Percentiles rank a stretch among this genome's conserved stretches.
Evolutionary conservation across 2,113 vertebrate genomes (phyloP).

Genomic region (Megatriorchis doriae): DNA sequence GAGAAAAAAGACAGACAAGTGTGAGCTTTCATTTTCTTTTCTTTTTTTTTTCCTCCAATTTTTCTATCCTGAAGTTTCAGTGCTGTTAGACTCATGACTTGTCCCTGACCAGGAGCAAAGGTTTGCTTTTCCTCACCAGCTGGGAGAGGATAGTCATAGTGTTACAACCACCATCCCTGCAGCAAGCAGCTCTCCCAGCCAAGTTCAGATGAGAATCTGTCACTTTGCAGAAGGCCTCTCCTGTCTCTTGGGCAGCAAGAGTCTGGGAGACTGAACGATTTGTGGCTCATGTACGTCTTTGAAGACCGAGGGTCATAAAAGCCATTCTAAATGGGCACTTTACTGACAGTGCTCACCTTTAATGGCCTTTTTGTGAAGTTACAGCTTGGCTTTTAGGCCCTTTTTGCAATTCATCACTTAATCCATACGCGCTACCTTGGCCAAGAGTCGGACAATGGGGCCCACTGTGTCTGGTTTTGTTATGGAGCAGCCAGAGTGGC

Average conservation of each 20-base stretch:
- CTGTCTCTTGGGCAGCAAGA: neutral
- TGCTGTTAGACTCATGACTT: neutral
- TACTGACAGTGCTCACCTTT: slow-evolving; percentile 46
- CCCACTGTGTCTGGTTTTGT: slow-evolving; percentile 40
- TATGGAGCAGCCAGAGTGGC: slow-evolving; percentile 31
- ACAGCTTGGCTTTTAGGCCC: slow-evolving; percentile 55
- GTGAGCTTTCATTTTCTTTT: neutral
- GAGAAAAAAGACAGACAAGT: neutral
- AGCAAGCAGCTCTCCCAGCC: neutral
- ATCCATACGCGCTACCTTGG: slow-evolving; percentile 33
- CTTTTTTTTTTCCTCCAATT: rapidly evolving
- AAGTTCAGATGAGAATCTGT: neutral
- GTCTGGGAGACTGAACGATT: neutral
- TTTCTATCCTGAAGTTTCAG: neutral
- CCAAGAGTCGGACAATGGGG: slow-evolving; percentile 43
- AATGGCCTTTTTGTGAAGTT: slow-evolving; percentile 62
- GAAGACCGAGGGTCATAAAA: slow-evolving; percentile 27
- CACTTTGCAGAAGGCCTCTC: neutral
- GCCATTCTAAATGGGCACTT: slow-evolving; percentile 57
- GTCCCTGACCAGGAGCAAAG: neutral
- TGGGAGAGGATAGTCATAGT: neutral
- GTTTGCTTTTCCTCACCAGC: neutral
- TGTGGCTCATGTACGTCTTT: neutral
- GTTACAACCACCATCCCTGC: neutral
- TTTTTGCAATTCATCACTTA: slow-evolving; percentile 63